Base-by-base conservation (phyloP, 2,888 invertebrate genomes). In the Leptarthrus brevirostris region DNA sequence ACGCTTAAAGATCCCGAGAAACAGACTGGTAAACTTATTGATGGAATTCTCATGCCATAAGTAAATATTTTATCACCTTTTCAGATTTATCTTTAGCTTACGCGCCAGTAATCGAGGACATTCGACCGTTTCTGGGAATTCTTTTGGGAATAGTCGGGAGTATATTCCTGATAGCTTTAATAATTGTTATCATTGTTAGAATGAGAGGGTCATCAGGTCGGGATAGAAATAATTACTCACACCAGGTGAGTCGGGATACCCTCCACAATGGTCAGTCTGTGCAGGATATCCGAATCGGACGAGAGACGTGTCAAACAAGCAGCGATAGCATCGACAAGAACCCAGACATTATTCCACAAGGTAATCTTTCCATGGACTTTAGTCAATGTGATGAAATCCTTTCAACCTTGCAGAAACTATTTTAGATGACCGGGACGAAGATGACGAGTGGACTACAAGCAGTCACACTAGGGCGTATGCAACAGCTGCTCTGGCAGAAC, bases 1-100 rank as follows among this genome's bases (percentile, higher is more conserved):
- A 93, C 92, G 1, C 84, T 92, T 56, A 92, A 91, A 83, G 89
- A 90, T 75, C 91, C 92, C 20, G 91, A 92, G 81, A 90, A 90
- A 82, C 90, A 90, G 81, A 91, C 90, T 82, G 91, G 91, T 90
- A 80, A 82, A 80, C 1, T 69, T 49, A 72, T 69, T 73, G 26
- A 40, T 53, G 34, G 16, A 49, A 36, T 16, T 18, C 20, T 34
- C 10, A 3, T 24, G 47, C n/a, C n/a, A 6, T 5, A 69, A 34
- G 52, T 69, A 52, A 73, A 24, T 69, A 53, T 73, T 64, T 66
- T 58, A 22, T 74, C 14, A 18, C 26, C 52, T 30, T 72, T 75
- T 47, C 78, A 85, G 85, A 85, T 80, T 80, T 81, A 72, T 83
- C 84, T 30, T 77, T 82, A 74, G 83, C 86, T 64, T 86, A 87